Evolutionary conservation across 2,888 invertebrate species (phyloP).

Genomic region (Rhabditoides inermis): DNA sequence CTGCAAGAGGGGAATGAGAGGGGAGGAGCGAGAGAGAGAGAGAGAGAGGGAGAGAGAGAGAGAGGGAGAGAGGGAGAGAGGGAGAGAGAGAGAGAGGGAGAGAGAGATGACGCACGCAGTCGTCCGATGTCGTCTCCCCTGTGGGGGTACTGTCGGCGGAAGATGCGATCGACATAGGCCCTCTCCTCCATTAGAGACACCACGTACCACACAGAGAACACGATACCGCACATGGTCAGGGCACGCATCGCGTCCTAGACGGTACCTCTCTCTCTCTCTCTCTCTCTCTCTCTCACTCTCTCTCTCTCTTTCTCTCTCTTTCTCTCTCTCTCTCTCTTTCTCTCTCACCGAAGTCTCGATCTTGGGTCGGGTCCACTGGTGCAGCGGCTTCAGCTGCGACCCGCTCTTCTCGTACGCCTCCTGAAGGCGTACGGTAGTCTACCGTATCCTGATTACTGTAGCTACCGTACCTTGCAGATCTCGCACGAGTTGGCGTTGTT

Average conservation of each 20-base stretch:
- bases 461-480: slow-evolving; percentile 35
- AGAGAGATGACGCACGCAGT: slow-evolving; percentile 18
- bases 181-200: slow-evolving; percentile 10
- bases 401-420: slow-evolving; percentile 27
- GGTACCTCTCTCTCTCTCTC: not conserved
- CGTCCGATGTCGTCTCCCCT: slow-evolving; percentile 21
- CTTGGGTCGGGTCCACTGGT: slow-evolving; percentile 29
- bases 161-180: slow-evolving; percentile 8
- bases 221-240: slow-evolving; percentile 6
- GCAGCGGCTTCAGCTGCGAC: slow-evolving; percentile 20
- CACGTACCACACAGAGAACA: slow-evolving; percentile 10
- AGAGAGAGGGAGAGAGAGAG: no score
- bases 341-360: slow-evolving; percentile 10
- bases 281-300: not conserved
- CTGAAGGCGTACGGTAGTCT: not conserved
- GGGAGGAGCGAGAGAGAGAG: no score
- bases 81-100: no score
- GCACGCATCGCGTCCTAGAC: slow-evolving; percentile 12
- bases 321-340: not conserved
- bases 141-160: not conserved
- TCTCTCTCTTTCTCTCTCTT: slow-evolving; percentile 11
- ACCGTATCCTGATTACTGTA: not conserved
- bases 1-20: no score
- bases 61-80: no score
- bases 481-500: slow-evolving; percentile 31